Base-by-base conservation (phyloP, 2,888 invertebrate genomes). In the Macaria liturata region DNA sequence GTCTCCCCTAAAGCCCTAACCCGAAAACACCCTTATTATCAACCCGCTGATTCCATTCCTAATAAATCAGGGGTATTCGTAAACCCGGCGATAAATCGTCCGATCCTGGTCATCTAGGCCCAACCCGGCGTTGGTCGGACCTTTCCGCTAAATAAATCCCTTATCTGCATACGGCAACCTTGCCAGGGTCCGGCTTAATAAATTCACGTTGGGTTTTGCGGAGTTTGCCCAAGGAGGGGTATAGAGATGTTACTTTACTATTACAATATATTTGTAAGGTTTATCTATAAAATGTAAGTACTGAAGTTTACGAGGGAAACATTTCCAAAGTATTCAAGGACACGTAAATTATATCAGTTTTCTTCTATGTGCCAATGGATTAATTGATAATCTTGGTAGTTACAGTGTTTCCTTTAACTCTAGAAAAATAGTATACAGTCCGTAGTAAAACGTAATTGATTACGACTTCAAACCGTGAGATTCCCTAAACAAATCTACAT, bases 101-200 rank as follows among this genome's bases (percentile, higher is more conserved):
- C 86, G 90, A 88, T 87, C 85, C 89, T 91, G 91, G 91, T 89
- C 91, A 91, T 88, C 90, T 81, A 72, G 82, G 84, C 85, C 88
- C 89, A 86, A 76, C 83, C 81, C 84, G 84, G 84, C 88, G 86
- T 85, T 86, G 86, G 88, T 84, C 87, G 91, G 91, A 90, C 91
- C 91, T 90, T 91, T 91, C 89, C 89, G 91, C 91, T 91, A 89
- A 91, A 91, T 91, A 91, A 91, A 91, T 91, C 91, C 91, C 91
- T 91, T 91, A 91, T 91, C 91, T 91, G 91, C 91, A 91, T 91
- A 91, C 89, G 91, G 88, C 91, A 89, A 91, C 91, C 91, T 91
- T 91, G 88, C 89, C 83, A 86, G 90, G 91, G 91, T 91, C 91
- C 91, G 75, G 91, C 90, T 91, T 91, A 90, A 91, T 91, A 91